Evolutionary conservation across 2,888 invertebrate genomes (phyloP).

Genomic region (Vanessa cardui): DNA sequence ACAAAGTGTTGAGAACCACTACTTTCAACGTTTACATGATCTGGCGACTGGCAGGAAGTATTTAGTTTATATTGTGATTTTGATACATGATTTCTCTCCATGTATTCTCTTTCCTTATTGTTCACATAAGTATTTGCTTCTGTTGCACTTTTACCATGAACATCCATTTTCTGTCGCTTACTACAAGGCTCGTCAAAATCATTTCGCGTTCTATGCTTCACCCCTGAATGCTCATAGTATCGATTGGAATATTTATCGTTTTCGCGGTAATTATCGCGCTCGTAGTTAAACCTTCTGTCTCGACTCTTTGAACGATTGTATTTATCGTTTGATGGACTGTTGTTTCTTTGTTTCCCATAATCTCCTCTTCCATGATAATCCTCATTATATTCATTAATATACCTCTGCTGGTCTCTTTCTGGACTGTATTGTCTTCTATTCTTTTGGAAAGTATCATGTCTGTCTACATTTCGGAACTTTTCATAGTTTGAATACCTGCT

Average conservation of each 20-base stretch:
- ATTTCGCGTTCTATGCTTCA: slow-evolving; percentile 53
- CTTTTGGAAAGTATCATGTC: slow-evolving; percentile 49
- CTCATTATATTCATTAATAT: slow-evolving; percentile 39
- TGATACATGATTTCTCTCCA: slow-evolving; percentile 13
- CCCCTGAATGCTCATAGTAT: slow-evolving; percentile 43
- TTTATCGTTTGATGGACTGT: slow-evolving; percentile 56
- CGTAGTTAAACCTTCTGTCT: slow-evolving; percentile 45
- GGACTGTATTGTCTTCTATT: slow-evolving; percentile 52
- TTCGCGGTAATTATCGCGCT: slow-evolving; percentile 45
- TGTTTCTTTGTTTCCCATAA: slow-evolving; percentile 45
- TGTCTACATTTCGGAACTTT: slow-evolving; percentile 49
- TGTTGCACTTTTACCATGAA: slow-evolving; percentile 32
- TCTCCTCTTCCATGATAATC: slow-evolving; percentile 47
- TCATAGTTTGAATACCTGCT: slow-evolving; percentile 47
- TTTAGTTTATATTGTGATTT: slow-evolving; percentile 38
- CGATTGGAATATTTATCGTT: slow-evolving; percentile 40
- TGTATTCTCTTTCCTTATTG: slow-evolving; percentile 35
- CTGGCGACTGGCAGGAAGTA: slow-evolving; percentile 68
- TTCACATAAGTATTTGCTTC: slow-evolving; percentile 36
- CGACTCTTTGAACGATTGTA: slow-evolving; percentile 45
- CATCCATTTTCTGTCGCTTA: slow-evolving; percentile 56
- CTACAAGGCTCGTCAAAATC: slow-evolving; percentile 54
- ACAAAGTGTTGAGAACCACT: slow-evolving; percentile 44
- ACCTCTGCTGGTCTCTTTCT: slow-evolving; percentile 39
- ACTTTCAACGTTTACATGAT: slow-evolving; percentile 48